These are phyloP conservation scores for Miniopterus natalensis DNA, from an alignment of 2,113 vertebrate genomes.

Conservation along the genomic window DNA sequence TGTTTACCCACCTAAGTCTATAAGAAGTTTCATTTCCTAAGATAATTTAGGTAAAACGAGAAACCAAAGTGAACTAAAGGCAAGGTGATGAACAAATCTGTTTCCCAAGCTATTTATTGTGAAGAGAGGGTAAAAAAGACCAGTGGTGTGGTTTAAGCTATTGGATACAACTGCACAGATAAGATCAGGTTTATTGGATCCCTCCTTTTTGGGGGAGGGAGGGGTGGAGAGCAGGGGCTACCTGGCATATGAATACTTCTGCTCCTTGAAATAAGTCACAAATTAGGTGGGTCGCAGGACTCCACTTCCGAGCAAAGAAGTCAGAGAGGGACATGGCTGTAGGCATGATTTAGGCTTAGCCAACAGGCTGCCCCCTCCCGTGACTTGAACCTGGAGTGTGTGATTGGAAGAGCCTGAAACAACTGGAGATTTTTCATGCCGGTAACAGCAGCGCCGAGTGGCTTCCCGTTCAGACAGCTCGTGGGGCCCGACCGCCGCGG, in stretches of 20 bases:
- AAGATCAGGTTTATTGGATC: neutral
- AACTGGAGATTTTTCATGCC: neutral
- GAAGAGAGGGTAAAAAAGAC: neutral
- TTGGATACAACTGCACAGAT: neutral
- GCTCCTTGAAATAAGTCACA: neutral
- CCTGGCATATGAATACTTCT: neutral
- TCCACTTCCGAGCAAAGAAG: neutral
- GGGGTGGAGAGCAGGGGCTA: neutral
- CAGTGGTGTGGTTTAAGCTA: neutral
- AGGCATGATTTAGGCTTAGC: neutral
- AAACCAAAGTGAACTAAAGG: neutral
- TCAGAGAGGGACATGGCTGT: neutral
- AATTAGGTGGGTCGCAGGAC: neutral
- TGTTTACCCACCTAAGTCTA: neutral
- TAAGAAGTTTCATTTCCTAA: neutral
- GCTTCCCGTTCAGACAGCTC: neutral
- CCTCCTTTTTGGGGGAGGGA: fast-evolving
- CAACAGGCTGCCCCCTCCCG: neutral
- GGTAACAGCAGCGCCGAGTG: neutral
- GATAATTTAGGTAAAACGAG: neutral
- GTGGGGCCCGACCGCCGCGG: neutral
- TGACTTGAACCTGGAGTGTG: neutral
- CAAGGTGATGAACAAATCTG: neutral
- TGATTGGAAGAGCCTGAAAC: neutral
- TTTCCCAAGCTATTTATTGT: neutral